Conservation (phyloP, 2,113 vertebrate genomes). For the Apistogramma diplotaenia region DNA sequence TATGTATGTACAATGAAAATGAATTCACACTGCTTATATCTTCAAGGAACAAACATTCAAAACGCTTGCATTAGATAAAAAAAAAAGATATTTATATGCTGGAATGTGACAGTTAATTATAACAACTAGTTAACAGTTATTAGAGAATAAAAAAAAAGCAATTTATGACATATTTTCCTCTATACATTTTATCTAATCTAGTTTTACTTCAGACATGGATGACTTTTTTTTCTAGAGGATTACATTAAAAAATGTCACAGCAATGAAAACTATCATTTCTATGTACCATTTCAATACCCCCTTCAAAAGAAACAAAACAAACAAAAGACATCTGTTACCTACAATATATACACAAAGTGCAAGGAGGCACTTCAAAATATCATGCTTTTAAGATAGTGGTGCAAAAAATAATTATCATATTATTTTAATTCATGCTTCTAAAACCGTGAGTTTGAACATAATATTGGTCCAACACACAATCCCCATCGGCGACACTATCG, state of each 20-base stretch:
- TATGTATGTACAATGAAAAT: slow-evolving; percentile 84
- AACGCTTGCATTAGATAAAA: slow-evolving; percentile 77
- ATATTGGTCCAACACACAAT: slow-evolving; percentile 67
- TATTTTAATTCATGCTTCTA: slow-evolving; percentile 78
- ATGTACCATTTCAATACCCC: slow-evolving; percentile 78
- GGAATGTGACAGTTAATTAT: slow-evolving; percentile 72
- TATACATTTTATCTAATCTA: slow-evolving; percentile 73
- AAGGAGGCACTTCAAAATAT: slow-evolving; percentile 87
- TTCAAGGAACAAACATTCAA: slow-evolving; percentile 78
- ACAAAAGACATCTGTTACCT: slow-evolving; percentile 81
- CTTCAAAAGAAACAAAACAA: slow-evolving; percentile 41
- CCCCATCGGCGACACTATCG: slow-evolving; percentile 61
- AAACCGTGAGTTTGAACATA: slow-evolving; percentile 70
- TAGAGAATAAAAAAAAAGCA: slow-evolving; percentile 74
- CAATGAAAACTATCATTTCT: slow-evolving; percentile 82
- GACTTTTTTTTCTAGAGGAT: slow-evolving; percentile 70
- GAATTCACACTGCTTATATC: slow-evolving; percentile 76
- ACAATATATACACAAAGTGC: slow-evolving; percentile 91
- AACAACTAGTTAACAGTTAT: slow-evolving; percentile 73
- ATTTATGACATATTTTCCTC: slow-evolving; percentile 67
- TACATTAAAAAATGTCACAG: slow-evolving; percentile 77
- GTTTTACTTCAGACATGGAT: slow-evolving; percentile 68
- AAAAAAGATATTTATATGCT: slow-evolving; percentile 77
- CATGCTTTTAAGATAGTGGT: slow-evolving; percentile 85
- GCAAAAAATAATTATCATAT: slow-evolving; percentile 67